phyloP scores from a whole-genome alignment of 1,140 invertebrate species.

The Triops longicaudatus region DNA sequence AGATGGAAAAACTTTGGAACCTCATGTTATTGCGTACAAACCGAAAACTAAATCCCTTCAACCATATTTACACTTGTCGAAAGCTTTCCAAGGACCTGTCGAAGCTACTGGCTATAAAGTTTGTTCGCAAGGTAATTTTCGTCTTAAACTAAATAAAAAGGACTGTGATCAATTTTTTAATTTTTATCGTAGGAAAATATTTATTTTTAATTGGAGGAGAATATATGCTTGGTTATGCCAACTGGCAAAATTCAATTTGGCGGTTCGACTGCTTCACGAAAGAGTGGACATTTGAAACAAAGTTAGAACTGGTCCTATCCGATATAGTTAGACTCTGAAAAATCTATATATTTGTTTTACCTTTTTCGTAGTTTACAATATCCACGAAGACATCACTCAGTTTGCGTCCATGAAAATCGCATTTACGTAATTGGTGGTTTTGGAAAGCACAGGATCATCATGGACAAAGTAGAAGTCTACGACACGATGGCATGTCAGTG shows the following conservation, averaged over 20 bases:
- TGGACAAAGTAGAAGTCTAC: slow-evolving; percentile 33
- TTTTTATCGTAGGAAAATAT: slow-evolving; percentile 32
- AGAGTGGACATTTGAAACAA: slow-evolving; percentile 34
- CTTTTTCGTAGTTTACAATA: slow-evolving; percentile 32
- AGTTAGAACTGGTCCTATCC: no score
- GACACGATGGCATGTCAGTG: slow-evolving; percentile 33
- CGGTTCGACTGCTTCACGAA: slow-evolving; percentile 33
- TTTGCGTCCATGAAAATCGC: slow-evolving; percentile 32
- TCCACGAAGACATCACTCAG: slow-evolving; percentile 35
- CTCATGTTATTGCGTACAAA: slow-evolving; percentile 30
- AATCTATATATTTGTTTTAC: no score
- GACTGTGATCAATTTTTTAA: slow-evolving; percentile 9
- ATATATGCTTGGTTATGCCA: slow-evolving; percentile 35
- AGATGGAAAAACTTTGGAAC: slow-evolving; percentile 13
- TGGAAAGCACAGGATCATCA: slow-evolving; percentile 34
- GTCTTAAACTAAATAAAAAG: background rate
- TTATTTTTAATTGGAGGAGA: slow-evolving; percentile 36
- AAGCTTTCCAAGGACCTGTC: slow-evolving; percentile 32
- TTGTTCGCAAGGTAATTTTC: slow-evolving; percentile 20
- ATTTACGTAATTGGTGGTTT: slow-evolving; percentile 37
- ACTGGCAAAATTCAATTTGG: slow-evolving; percentile 36
- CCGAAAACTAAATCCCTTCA: slow-evolving; percentile 24
- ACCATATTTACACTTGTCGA: slow-evolving; percentile 31
- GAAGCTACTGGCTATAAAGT: slow-evolving; percentile 34
- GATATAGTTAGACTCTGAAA: no score